phyloP scores from a whole-genome alignment of 2,888 invertebrate species.

The Suillia variegata region DNA sequence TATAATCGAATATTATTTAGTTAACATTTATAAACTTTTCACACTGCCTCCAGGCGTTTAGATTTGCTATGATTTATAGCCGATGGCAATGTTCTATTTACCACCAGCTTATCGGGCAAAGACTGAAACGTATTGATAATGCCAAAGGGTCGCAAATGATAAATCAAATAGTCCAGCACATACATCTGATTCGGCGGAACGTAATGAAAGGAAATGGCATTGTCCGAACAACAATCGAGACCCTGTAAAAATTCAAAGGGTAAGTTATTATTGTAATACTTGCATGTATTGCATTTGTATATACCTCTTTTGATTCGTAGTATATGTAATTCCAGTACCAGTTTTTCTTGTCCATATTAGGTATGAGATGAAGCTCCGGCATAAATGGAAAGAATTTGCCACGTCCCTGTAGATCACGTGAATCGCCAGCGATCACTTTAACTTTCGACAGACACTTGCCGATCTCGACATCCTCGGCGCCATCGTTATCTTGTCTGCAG shows the following conservation, averaged over 20 bases:
- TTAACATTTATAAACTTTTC: too few relatives aligned
- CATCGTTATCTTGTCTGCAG: conserved; percentile 63
- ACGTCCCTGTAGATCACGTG: conserved; percentile 81
- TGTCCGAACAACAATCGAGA: conserved; percentile 83
- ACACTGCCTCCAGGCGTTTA: background rate
- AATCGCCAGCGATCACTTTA: conserved; percentile 88
- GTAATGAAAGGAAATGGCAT: conserved; percentile 95
- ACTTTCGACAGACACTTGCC: conserved; percentile 83
- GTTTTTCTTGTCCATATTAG: conserved; percentile 79
- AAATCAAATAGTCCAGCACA: conserved; percentile 91
- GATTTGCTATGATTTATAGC: conserved; percentile 29
- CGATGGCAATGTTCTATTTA: conserved; percentile 42
- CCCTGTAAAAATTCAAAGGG: conserved; percentile 41
- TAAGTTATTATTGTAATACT: background rate
- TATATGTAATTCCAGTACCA: conserved; percentile 98
- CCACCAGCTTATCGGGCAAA: conserved; percentile 44
- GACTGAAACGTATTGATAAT: conserved; percentile 49
- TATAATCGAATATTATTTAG: too few relatives aligned
- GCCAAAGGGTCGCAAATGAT: conserved; percentile 86
- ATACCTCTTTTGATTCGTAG: conserved; percentile 81
- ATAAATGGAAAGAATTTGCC: conserved; percentile 96
- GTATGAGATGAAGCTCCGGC: conserved; percentile 92
- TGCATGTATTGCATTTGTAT: too few relatives aligned
- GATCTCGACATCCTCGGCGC: conserved; percentile 60
- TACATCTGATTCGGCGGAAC: conserved; percentile 93